These are phyloP conservation scores for Drymonia ruficornis DNA, from an alignment of 2,888 invertebrate genomes.

Conservation along the genomic window DNA sequence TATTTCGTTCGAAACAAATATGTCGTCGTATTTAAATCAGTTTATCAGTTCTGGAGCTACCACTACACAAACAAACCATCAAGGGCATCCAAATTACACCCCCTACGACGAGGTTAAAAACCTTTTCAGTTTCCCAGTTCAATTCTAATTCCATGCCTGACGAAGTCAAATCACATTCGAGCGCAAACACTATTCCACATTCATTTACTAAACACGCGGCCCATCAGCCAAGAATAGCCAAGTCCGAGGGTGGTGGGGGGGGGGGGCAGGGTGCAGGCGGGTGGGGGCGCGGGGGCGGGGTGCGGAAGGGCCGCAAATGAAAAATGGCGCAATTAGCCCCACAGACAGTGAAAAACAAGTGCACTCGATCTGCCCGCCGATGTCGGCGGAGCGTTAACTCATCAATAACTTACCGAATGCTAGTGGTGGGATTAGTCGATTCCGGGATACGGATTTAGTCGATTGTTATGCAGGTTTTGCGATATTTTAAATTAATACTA, in stretches of 20 bases:
- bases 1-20: no score
- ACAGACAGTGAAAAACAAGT: slow-evolving; percentile 84
- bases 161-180: slow-evolving; percentile 20
- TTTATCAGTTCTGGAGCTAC: no score
- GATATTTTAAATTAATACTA: not conserved
- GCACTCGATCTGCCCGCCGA: slow-evolving; percentile 74
- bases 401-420: slow-evolving; percentile 59
- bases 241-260: slow-evolving; percentile 44
- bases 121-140: not conserved
- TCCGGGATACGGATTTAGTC: slow-evolving; percentile 9
- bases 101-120: not conserved
- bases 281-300: slow-evolving; percentile 38
- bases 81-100: no score
- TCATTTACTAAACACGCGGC: slow-evolving; percentile 56
- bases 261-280: slow-evolving; percentile 28
- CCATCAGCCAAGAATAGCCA: slow-evolving; percentile 53
- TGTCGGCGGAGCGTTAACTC: slow-evolving; percentile 49
- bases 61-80: no score
- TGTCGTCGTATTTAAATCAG: slow-evolving; percentile 5
- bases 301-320: slow-evolving; percentile 69
- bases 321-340: slow-evolving; percentile 82
- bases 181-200: slow-evolving; percentile 40
- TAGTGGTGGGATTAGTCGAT: slow-evolving; percentile 39
- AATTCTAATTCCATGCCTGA: slow-evolving; percentile 7
- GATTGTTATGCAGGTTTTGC: not conserved